Evolutionary conservation across 2,797 vertebrate species (phyloP).

Genomic region (Eurystomus glaucurus): DNA sequence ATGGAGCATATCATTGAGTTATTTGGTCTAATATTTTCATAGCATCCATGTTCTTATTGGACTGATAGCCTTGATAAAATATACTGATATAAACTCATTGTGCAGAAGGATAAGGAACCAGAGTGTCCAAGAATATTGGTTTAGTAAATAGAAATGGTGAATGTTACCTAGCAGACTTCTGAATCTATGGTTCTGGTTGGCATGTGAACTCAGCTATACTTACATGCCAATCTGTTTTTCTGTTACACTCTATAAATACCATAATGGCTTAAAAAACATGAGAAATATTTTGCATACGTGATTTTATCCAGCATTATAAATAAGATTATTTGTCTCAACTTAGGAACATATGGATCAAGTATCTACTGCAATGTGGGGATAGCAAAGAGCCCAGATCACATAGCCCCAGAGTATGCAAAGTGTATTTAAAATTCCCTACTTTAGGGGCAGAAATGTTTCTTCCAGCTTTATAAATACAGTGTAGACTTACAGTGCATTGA

Average conservation of each 20-base stretch:
- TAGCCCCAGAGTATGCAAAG: neutral
- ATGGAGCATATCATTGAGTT: neutral
- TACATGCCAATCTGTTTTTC: neutral
- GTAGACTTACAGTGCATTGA: neutral
- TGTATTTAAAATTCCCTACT: neutral
- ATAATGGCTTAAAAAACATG: neutral
- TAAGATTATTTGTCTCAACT: neutral
- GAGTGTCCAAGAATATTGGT: neutral
- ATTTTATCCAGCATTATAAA: neutral
- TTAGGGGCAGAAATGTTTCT: neutral
- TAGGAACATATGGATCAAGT: accelerated
- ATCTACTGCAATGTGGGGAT: neutral
- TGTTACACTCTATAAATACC: neutral
- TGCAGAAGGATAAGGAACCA: neutral
- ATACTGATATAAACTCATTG: neutral
- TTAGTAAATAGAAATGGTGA: neutral
- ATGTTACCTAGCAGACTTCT: neutral
- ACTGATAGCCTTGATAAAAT: neutral
- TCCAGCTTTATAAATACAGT: neutral
- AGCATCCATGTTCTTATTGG: neutral
- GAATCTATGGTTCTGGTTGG: neutral
- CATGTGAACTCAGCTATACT: neutral
- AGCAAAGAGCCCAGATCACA: neutral
- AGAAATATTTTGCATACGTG: neutral
- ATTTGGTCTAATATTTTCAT: neutral